Conservation (phyloP, 2,113 vertebrate species). For the Plecotus auritus region DNA sequence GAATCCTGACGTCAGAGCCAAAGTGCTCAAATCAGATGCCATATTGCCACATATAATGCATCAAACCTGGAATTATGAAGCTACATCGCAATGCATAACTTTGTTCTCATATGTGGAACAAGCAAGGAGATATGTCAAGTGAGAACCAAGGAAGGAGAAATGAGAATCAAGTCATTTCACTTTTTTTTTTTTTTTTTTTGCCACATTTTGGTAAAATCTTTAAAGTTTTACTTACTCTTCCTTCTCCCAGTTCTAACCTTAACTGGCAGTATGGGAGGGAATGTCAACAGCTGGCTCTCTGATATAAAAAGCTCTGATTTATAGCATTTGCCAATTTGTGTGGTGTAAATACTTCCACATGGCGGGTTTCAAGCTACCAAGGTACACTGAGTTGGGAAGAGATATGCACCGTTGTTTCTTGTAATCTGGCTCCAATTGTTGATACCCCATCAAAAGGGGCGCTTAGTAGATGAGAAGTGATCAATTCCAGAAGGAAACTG, state of each 20-base stretch:
- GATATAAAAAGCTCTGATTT: background rate
- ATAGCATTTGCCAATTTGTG: background rate
- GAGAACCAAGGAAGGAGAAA: conserved; percentile 28
- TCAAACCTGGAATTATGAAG: background rate
- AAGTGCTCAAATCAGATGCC: background rate
- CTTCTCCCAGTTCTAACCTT: background rate
- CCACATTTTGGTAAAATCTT: background rate
- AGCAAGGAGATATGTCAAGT: background rate
- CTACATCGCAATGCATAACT: background rate
- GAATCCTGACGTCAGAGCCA: background rate
- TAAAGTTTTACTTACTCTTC: background rate
- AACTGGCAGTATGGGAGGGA: background rate
- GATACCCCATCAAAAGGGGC: background rate
- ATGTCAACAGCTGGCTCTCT: background rate
- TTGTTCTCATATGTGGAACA: background rate
- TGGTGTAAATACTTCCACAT: background rate
- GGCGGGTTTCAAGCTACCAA: background rate
- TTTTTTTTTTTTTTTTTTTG: background rate
- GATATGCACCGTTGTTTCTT: background rate
- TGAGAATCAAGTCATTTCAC: background rate
- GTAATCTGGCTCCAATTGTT: background rate
- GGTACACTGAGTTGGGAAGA: background rate
- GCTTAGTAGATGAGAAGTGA: background rate
- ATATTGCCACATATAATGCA: background rate
- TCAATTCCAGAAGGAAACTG: background rate